A percentile compares a stretch with the other conserved stretches of the same genome.
phyloP scores from a whole-genome alignment of 2,113 vertebrate species.

The Telmatochromis sp. region DNA sequence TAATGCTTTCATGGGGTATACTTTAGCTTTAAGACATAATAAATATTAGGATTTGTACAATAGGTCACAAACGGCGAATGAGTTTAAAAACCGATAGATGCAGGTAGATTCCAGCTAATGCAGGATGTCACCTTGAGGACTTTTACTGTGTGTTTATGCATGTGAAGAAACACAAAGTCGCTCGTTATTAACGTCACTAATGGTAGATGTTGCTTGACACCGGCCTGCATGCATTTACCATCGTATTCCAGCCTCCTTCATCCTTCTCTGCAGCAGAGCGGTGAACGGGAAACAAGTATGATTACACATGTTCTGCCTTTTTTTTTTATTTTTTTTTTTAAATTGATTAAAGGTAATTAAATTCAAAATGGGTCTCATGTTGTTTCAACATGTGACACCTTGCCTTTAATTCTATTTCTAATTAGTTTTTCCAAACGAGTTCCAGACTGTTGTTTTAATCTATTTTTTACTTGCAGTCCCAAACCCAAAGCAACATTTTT shows the following conservation, averaged over 20 bases:
- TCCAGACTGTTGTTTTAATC: neutral
- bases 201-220: neutral
- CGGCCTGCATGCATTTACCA: neutral
- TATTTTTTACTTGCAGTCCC: neutral
- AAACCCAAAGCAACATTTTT: neutral
- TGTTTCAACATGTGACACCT: neutral
- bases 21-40: neutral
- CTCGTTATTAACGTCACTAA: neutral
- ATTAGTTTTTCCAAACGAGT: neutral
- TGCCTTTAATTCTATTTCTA: neutral
- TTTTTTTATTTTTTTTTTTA: rapidly evolving
- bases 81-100: neutral
- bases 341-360: neutral
- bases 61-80: neutral
- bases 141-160: neutral
- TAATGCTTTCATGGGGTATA: conserved; percentile 28
- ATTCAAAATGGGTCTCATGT: neutral
- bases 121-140: neutral
- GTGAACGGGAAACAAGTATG: neutral
- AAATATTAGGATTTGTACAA: neutral
- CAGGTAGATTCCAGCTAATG: neutral
- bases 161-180: neutral
- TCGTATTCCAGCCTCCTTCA: neutral
- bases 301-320: neutral
- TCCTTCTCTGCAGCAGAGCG: neutral